Conservation (phyloP, 2,888 invertebrate species). For the Apotomis betuletana region DNA sequence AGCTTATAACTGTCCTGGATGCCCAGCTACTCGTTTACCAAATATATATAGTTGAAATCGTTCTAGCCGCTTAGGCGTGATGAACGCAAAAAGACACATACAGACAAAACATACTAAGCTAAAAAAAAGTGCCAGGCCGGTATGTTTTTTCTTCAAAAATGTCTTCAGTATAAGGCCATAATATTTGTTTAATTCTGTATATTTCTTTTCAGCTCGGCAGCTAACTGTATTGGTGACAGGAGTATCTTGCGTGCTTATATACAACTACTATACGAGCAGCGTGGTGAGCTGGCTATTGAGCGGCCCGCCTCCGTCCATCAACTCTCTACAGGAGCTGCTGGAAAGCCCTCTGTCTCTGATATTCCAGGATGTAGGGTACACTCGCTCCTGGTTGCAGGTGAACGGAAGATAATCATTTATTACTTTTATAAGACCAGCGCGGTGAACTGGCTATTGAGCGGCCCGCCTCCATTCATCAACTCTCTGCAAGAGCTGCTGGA, state of each 20-base stretch:
- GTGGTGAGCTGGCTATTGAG: constrained; percentile 83
- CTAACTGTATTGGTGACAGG: constrained; percentile 68
- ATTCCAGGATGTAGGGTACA: constrained; percentile 77
- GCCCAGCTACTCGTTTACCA: no score
- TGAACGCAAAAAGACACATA: no score
- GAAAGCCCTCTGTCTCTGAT: constrained; percentile 78
- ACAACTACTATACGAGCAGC: constrained; percentile 85
- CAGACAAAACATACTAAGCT: no score
- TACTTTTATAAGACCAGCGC: constrained; percentile 83
- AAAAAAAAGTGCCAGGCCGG: no score
- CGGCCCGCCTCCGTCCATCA: constrained; percentile 77
- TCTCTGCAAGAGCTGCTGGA: constrained; percentile 77
- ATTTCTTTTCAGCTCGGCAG: constrained; percentile 60
- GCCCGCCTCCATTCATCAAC: constrained; percentile 77
- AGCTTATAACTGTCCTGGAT: no score
- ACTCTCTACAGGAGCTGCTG: constrained; percentile 75
- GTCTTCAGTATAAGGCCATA: no score
- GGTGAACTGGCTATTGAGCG: constrained; percentile 81
- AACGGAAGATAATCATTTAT: background rate
- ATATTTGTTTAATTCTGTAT: background rate
- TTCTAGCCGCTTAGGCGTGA: no score
- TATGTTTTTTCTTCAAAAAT: no score
- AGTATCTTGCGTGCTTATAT: constrained; percentile 71
- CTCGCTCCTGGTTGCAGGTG: constrained; percentile 69
- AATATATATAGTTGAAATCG: no score